Percentiles rank a stretch among this genome's conserved stretches.
phyloP scores from a whole-genome alignment of 2,113 vertebrate species.

The Dryoscopus gambensis region DNA sequence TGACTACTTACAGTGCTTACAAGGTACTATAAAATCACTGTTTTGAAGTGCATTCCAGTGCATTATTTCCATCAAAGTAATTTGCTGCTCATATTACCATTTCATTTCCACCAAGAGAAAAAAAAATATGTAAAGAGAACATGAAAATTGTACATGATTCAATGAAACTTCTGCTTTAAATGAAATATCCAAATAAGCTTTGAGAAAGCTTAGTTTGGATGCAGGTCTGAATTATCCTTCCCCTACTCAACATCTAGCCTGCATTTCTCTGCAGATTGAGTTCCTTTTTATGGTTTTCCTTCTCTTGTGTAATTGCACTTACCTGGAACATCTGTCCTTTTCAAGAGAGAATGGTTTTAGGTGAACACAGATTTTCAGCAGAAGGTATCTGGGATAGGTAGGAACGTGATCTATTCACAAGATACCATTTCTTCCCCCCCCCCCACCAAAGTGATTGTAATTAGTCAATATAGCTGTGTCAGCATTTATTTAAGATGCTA shows the following conservation, averaged over 20 bases:
- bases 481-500: neutral
- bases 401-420: neutral
- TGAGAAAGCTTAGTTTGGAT: neutral
- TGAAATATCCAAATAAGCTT: neutral
- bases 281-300: neutral
- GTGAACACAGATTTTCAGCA: neutral
- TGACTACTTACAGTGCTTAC: neutral
- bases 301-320: neutral
- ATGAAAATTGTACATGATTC: neutral
- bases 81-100: neutral
- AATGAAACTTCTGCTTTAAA: neutral
- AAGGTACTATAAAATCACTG: neutral
- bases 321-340: neutral
- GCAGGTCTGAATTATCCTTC: neutral
- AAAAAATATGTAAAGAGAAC: neutral
- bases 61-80: neutral
- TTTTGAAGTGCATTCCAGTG: neutral
- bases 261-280: neutral
- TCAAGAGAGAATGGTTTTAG: neutral
- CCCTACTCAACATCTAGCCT: neutral
- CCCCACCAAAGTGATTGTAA: neutral
- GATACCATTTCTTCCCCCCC: fast-evolving
- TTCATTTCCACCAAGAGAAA: neutral
- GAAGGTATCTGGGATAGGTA: neutral
- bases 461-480: neutral